Base-by-base conservation (phyloP, 2,113 vertebrate genomes). In the Chloropsis hardwickii region DNA sequence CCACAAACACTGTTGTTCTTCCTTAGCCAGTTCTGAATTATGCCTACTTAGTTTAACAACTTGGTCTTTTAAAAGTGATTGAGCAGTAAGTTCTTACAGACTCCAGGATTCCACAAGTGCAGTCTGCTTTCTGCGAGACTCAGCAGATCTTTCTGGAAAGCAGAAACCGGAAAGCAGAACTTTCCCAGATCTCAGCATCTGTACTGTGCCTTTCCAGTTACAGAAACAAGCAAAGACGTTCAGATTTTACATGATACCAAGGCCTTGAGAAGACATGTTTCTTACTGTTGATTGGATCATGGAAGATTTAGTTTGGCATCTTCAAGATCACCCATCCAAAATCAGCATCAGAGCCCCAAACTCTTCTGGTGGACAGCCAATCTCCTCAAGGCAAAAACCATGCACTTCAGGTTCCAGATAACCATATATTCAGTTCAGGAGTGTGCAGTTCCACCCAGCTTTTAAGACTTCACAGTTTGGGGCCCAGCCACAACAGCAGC, bases 41-140 rank as follows among this genome's bases (percentile, higher is more conserved):
- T 27, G 20, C 81, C 56, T 67, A 89, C 90, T 97, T 95, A 94
- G 69, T 92, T 92, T 88, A 95, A 94, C 4, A 17, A 87, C 48
- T 91, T 79, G 13, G 25, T 77, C 53, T 82, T 91, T 78, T 51
- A 39, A 88, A 39, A 51, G 44, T 28, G 72, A 91, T 42, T 25
- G 56, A 94, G 45, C 23, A 64, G 81, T 21, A 71, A 67, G 69
- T 48, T 87, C 51, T 80, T 77, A 51, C 56, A 80, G 56, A 78
- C 47, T 72, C 53, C 67, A 73, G 72, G 12, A 81, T 76, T 70
- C 58, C 50, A 92, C 69, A 91, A 79, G 57, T 9, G 16, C 48
- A n/a, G 33, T 67, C 37, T 40, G 14, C 60, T 65, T 57, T 81
- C 76, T 81, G 88, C 62, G 47, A 70, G 62, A 35, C 62, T 51